Evolutionary conservation across 2,888 invertebrate genomes (phyloP).

Genomic region (Dromius quadrimaculatus): DNA sequence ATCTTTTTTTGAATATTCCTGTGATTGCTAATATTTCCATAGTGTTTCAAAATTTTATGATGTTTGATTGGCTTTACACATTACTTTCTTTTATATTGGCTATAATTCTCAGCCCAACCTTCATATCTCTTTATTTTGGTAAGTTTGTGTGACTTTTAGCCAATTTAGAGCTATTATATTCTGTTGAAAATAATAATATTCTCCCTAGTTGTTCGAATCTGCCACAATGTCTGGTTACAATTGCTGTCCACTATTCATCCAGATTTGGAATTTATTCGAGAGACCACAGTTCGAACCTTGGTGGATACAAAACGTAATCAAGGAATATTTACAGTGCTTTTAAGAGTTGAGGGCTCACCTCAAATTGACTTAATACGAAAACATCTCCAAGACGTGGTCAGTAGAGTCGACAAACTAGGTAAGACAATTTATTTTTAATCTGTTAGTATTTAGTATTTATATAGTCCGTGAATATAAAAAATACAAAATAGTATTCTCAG

Average conservation of each 20-base stretch:
- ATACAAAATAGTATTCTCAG: too few relatives aligned
- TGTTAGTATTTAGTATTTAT: too few relatives aligned
- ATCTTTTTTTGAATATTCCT: too few relatives aligned
- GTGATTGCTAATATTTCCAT: too few relatives aligned
- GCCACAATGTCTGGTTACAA: slow-evolving; percentile 61
- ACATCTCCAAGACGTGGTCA: slow-evolving; percentile 68
- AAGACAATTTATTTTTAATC: too few relatives aligned
- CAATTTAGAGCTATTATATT: background rate
- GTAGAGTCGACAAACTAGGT: slow-evolving; percentile 68
- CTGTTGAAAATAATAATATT: background rate
- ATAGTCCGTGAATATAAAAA: too few relatives aligned
- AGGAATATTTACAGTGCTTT: slow-evolving; percentile 78
- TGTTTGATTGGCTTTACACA: slow-evolving; percentile 37
- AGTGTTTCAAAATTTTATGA: too few relatives aligned
- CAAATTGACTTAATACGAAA: slow-evolving; percentile 63
- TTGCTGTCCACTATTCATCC: slow-evolving; percentile 62
- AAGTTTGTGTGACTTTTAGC: background rate
- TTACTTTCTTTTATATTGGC: slow-evolving; percentile 35
- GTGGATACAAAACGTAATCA: slow-evolving; percentile 81
- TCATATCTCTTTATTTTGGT: slow-evolving; percentile 26
- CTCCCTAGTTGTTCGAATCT: slow-evolving; percentile 59
- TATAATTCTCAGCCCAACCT: slow-evolving; percentile 7
- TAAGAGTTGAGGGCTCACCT: slow-evolving; percentile 71
- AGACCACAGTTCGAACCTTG: slow-evolving; percentile 71
- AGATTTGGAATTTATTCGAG: slow-evolving; percentile 63